phyloP scores from a whole-genome alignment of 2,888 invertebrate genomes.

The Petrolisthes cinctipes region DNA sequence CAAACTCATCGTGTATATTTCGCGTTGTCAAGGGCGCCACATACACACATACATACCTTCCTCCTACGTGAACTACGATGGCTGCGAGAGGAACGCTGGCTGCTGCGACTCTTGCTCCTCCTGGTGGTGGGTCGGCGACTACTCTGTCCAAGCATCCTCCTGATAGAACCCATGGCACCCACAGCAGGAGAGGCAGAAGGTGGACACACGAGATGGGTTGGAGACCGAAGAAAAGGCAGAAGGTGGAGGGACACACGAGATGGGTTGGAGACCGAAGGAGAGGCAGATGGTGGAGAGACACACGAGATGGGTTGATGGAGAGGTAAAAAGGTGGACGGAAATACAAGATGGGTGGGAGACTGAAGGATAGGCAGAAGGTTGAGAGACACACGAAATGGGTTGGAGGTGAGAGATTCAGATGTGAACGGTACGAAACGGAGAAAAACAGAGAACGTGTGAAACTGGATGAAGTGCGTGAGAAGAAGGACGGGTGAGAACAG shows the following conservation, averaged over 20 bases:
- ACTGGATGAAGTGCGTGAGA: not conserved
- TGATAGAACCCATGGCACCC: not conserved
- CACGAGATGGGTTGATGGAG: not conserved
- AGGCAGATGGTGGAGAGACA: not conserved
- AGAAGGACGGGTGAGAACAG: not conserved
- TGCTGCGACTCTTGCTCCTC: constrained; percentile 43
- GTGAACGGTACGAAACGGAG: not conserved
- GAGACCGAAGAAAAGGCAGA: not conserved
- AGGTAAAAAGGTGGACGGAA: too few relatives aligned
- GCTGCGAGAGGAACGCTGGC: constrained; percentile 47
- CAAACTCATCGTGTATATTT: too few relatives aligned
- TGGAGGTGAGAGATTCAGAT: not conserved
- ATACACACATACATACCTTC: constrained; percentile 35
- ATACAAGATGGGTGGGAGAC: not conserved
- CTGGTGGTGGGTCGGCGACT: constrained; percentile 24
- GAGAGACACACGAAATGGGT: not conserved
- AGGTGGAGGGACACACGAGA: not conserved
- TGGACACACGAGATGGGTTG: not conserved
- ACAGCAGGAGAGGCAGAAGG: not conserved
- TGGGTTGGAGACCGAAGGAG: not conserved
- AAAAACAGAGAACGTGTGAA: not conserved
- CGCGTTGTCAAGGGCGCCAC: not conserved
- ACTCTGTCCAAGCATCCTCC: constrained; percentile 31
- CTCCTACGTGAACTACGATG: constrained; percentile 34
- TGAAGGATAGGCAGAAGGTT: not conserved